A percentile compares a stretch with the other conserved stretches of the same genome.
phyloP scores from a whole-genome alignment of 53 echinoderm and acorn worm genomes.

The Actinopyga echinites region DNA sequence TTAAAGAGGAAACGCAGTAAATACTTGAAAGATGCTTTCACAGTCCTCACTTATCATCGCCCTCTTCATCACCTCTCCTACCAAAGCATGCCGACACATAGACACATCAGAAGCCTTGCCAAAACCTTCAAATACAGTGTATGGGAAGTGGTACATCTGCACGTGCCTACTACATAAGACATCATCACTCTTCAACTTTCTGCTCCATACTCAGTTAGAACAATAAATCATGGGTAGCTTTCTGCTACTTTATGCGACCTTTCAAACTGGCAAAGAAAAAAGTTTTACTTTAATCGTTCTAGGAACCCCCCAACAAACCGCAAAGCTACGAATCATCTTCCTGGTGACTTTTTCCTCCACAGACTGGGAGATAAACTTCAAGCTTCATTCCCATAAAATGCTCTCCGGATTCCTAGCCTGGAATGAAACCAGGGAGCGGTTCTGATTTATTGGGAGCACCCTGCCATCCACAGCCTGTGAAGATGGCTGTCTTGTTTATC shows the following conservation, averaged over 20 bases:
- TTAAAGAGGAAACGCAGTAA: no score
- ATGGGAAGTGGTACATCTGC: no score
- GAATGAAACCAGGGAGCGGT: neutral
- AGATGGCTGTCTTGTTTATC: constrained; percentile 34
- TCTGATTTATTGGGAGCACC: constrained; percentile 34
- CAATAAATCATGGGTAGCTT: no score
- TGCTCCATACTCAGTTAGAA: no score
- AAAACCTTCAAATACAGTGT: no score
- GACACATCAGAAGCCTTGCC: no score
- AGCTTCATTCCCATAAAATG: constrained; percentile 5
- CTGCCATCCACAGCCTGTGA: constrained; percentile 27
- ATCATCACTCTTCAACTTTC: no score
- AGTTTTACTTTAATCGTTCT: constrained; percentile 4
- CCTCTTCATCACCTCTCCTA: no score
- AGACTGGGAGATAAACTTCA: constrained; percentile 9
- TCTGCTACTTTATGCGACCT: neutral
- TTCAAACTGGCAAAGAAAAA: constrained; percentile 4
- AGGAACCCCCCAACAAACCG: constrained; percentile 27
- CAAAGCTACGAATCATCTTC: constrained; percentile 27
- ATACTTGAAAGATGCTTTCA: no score
- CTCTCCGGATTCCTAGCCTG: constrained; percentile 1
- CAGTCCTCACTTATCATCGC: no score
- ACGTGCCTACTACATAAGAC: no score
- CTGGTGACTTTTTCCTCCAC: neutral
- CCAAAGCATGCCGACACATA: no score